Percentiles rank a stretch among this genome's conserved stretches.
Conservation (phyloP, 2,797 vertebrate species). For the Sus cebifrons region DNA sequence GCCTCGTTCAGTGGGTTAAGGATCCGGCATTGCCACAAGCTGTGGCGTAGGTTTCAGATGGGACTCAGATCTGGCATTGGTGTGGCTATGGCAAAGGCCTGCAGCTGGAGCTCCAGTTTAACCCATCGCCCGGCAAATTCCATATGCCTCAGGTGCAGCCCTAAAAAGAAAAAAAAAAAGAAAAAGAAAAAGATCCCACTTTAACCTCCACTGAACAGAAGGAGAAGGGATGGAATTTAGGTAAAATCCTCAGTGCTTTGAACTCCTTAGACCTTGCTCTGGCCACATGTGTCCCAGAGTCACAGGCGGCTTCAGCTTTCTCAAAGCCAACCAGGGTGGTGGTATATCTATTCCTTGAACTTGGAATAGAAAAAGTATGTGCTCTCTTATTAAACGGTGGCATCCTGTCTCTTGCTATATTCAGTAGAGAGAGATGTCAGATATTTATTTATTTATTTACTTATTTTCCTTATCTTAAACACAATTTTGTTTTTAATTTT, state of each 20-base stretch:
- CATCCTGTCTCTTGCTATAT: neutral
- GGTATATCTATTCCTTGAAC: neutral
- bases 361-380: slow-evolving; percentile 57
- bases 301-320: neutral
- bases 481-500: too few relatives aligned
- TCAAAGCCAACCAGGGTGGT: slow-evolving; percentile 6
- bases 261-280: neutral
- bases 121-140: too few relatives aligned
- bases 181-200: neutral
- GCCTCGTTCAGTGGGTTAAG: too few relatives aligned
- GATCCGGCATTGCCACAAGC: too few relatives aligned
- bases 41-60: too few relatives aligned
- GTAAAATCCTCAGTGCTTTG: neutral
- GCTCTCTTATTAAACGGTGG: slow-evolving; percentile 44
- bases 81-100: too few relatives aligned
- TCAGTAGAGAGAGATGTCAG: slow-evolving; percentile 64
- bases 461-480: too few relatives aligned
- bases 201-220: neutral
- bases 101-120: too few relatives aligned
- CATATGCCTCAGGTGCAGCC: too few relatives aligned
- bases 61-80: too few relatives aligned
- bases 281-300: neutral
- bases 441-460: neutral
- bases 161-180: too few relatives aligned
- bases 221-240: neutral